These are phyloP conservation scores for Emydocephalus ijimae DNA, from an alignment of 2,113 vertebrate species.

Conservation along the genomic window DNA sequence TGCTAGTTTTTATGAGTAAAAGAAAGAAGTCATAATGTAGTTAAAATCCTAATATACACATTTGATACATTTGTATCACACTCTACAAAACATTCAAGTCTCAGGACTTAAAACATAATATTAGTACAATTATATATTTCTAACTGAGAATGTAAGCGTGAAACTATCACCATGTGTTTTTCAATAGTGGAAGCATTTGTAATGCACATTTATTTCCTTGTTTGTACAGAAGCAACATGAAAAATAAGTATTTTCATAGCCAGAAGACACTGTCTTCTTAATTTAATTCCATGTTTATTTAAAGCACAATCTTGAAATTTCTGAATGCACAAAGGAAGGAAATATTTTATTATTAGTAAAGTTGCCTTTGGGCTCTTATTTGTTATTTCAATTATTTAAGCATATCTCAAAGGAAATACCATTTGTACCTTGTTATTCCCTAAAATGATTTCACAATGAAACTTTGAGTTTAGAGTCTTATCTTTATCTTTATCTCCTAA, in stretches of 20 bases:
- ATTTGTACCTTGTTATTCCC: background rate
- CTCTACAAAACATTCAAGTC: background rate
- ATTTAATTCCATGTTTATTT: background rate
- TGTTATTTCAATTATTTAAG: background rate
- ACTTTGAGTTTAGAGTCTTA: slow-evolving; percentile 2
- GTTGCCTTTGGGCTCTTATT: background rate
- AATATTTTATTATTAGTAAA: background rate
- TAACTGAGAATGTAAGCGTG: no score
- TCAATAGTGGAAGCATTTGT: background rate
- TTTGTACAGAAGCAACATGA: background rate
- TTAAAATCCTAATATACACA: background rate
- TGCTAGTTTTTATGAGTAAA: background rate
- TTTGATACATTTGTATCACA: background rate
- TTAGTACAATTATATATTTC: background rate
- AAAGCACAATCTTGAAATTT: background rate
- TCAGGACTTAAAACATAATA: background rate
- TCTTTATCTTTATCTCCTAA: background rate
- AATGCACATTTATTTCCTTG: background rate
- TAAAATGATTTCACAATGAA: background rate
- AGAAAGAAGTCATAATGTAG: background rate
- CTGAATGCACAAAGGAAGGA: background rate
- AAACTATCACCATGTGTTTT: background rate
- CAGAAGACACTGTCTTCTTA: background rate
- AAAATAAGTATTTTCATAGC: background rate
- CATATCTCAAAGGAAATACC: background rate